Evolutionary conservation across 1,140 invertebrate genomes (phyloP).

Genomic region (Luehdorfia chinensis): DNA sequence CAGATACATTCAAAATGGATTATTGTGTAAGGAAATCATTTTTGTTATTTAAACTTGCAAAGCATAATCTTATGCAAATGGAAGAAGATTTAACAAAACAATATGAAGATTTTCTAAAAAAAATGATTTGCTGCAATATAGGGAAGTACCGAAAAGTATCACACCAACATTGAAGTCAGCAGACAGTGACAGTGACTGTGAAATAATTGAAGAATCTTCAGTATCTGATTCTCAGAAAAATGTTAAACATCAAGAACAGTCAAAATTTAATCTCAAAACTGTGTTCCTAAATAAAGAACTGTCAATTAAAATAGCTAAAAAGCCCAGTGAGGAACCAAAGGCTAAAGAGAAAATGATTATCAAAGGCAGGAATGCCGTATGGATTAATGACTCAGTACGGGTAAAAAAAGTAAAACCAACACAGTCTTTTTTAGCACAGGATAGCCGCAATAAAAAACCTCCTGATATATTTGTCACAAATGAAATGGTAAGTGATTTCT

Average conservation of each 20-base stretch:
- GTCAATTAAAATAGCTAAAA: conserved; percentile 69
- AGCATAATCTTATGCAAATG: conserved; percentile 65
- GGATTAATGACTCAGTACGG: conserved; percentile 67
- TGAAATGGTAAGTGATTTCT: conserved; percentile 61
- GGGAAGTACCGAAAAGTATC: conserved; percentile 48
- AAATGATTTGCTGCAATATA: conserved; percentile 43
- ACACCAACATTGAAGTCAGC: conserved; percentile 28
- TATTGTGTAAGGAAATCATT: conserved; percentile 71
- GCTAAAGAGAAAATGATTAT: conserved; percentile 40
- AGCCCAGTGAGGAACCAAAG: conserved; percentile 32
- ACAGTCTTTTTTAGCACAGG: conserved; percentile 76
- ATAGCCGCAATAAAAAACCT: conserved; percentile 76
- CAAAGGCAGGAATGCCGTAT: conserved; percentile 54
- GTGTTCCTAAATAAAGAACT: conserved; percentile 70
- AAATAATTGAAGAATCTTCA: conserved; percentile 61
- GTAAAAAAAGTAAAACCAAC: conserved; percentile 67
- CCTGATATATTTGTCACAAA: conserved; percentile 58
- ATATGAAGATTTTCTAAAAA: conserved; percentile 58
- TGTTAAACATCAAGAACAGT: conserved; percentile 25
- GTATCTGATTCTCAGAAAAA: conserved; percentile 13
- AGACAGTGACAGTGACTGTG: conserved; percentile 71
- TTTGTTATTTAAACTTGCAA: conserved; percentile 66
- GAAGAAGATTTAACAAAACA: conserved; percentile 62
- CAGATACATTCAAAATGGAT: conserved; percentile 65
- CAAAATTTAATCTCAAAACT: conserved; percentile 60